phyloP scores from a whole-genome alignment of 2,113 vertebrate species.

The Catharus bicknelli region DNA sequence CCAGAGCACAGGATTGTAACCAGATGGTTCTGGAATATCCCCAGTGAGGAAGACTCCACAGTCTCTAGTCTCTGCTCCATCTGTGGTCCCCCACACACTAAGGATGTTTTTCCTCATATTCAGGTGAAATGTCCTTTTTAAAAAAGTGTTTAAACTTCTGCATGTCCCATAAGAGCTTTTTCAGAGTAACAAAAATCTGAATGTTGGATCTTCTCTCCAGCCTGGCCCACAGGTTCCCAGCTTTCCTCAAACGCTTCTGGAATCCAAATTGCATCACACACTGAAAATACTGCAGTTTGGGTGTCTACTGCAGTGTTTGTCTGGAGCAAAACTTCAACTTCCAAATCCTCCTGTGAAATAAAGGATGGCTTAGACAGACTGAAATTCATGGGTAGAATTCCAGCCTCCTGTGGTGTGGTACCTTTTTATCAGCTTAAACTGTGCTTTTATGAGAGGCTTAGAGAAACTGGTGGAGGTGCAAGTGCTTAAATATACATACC shows the following conservation, averaged over 20 bases:
- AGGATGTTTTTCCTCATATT: background rate
- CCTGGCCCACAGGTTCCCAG: background rate
- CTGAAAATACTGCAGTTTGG: background rate
- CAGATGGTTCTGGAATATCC: background rate
- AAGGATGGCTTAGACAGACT: background rate
- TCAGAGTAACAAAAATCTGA: background rate
- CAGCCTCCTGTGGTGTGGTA: background rate
- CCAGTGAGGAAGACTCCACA: background rate
- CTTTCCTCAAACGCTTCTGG: background rate
- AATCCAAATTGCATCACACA: background rate
- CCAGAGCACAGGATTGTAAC: background rate
- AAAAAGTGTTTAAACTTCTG: background rate
- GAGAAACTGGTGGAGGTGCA: background rate
- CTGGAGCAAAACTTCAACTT: background rate
- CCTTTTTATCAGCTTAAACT: background rate
- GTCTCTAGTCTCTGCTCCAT: background rate
- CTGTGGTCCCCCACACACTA: background rate
- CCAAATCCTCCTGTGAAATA: background rate
- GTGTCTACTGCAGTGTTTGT: background rate
- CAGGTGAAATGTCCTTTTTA: background rate
- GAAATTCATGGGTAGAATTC: background rate
- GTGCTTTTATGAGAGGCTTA: background rate
- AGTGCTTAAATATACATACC: background rate
- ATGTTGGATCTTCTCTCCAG: background rate
- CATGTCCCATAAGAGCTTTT: accelerated